phyloP scores from a whole-genome alignment of 2,797 vertebrate genomes.

The Malurus splendens region DNA sequence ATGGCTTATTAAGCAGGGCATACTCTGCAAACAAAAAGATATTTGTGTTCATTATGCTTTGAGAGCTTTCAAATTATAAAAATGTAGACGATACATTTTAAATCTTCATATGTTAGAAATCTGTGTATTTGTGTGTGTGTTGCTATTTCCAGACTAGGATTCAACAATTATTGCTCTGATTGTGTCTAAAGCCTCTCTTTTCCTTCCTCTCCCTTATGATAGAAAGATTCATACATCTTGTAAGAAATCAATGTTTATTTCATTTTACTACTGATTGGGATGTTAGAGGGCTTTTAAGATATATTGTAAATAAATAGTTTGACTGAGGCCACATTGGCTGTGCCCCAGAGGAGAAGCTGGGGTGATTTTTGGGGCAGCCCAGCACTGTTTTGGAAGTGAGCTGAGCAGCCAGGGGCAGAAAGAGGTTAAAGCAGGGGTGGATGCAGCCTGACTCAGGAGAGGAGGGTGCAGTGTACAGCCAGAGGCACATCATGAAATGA shows the following conservation, averaged over 20 bases:
- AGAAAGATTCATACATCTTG: not conserved
- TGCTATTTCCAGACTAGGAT: not conserved
- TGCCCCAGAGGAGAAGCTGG: not conserved
- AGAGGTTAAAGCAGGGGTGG: not conserved
- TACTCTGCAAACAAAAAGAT: not conserved
- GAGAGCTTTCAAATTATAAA: not conserved
- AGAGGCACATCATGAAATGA: not conserved
- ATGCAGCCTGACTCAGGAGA: not conserved
- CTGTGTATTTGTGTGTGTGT: not conserved
- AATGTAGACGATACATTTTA: not conserved
- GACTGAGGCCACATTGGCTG: not conserved
- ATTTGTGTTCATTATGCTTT: not conserved
- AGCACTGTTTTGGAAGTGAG: not conserved
- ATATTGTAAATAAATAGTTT: not conserved
- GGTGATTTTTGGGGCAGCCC: not conserved
- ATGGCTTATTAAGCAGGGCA: not conserved
- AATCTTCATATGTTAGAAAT: not conserved
- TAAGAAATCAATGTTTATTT: slow-evolving; percentile 26
- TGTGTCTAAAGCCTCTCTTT: not conserved
- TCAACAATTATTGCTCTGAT: not conserved
- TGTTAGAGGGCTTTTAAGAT: not conserved
- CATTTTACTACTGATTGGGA: not conserved
- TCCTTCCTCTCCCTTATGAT: not conserved
- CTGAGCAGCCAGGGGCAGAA: not conserved
- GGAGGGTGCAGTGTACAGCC: not conserved